Percentiles rank a stretch among this genome's conserved stretches.
Evolutionary conservation across 2,888 invertebrate species (phyloP).

Genomic region (Eristalinus sepulchralis): DNA sequence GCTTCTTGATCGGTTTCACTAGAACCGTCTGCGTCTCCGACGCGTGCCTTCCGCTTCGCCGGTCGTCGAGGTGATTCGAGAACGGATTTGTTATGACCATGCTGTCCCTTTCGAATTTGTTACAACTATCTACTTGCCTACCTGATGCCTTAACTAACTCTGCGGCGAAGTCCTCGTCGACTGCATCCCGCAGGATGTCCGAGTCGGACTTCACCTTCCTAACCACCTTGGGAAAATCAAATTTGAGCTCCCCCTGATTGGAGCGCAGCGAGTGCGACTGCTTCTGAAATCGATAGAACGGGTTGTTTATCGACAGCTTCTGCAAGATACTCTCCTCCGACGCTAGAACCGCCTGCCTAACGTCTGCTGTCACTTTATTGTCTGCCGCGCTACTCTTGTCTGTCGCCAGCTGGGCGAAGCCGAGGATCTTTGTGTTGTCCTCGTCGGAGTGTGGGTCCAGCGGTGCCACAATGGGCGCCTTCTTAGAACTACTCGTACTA

Average conservation of each 20-base stretch:
- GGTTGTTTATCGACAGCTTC: conserved; percentile 77
- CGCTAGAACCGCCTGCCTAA: conserved; percentile 44
- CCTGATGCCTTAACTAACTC: conserved; percentile 41
- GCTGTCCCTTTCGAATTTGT: conserved; percentile 73
- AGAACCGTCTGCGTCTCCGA: conserved; percentile 50
- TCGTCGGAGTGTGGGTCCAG: conserved; percentile 54
- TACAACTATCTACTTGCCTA: conserved; percentile 49
- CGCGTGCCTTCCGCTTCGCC: conserved; percentile 30
- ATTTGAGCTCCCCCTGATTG: conserved; percentile 50
- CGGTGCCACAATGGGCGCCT: neutral
- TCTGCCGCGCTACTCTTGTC: conserved; percentile 39
- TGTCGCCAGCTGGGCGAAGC: conserved; percentile 24
- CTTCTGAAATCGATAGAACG: conserved; percentile 79
- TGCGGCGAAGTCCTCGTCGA: conserved; percentile 38
- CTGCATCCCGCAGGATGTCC: conserved; percentile 72
- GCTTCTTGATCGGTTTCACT: conserved; percentile 63
- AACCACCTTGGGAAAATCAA: conserved; percentile 47
- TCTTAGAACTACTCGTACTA: conserved; percentile 58
- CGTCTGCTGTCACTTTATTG: conserved; percentile 23
- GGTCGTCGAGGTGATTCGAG: conserved; percentile 78
- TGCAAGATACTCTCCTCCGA: conserved; percentile 75
- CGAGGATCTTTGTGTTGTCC: conserved; percentile 65
- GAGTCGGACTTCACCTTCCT: conserved; percentile 76
- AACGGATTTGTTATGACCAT: conserved; percentile 80
- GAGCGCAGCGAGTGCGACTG: conserved; percentile 77